These are phyloP conservation scores for Drosophila buzzatii DNA, from an alignment of 2,888 invertebrate genomes.

Conservation along the genomic window DNA sequence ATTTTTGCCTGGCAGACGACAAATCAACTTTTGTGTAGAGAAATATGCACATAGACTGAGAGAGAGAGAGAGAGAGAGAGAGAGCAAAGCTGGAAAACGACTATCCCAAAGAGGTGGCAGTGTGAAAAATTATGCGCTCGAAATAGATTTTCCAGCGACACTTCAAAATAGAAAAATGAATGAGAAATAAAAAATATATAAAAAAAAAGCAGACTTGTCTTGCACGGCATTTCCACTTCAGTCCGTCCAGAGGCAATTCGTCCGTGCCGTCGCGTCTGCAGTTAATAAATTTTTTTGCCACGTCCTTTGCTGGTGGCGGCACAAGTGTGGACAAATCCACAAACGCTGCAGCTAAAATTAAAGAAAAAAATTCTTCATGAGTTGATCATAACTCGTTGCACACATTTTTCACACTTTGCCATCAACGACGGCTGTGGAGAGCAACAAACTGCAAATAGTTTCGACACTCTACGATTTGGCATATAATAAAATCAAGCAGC, in stretches of 20 bases:
- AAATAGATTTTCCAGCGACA: constrained; percentile 75
- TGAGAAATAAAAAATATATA: not conserved
- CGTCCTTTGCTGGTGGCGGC: constrained; percentile 62
- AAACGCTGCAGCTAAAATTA: constrained; percentile 29
- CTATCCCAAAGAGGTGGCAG: constrained; percentile 65
- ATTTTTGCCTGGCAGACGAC: constrained; percentile 48
- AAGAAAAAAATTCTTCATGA: constrained; percentile 38
- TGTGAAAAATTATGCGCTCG: constrained; percentile 73
- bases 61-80: not conserved
- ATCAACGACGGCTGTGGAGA: constrained; percentile 17
- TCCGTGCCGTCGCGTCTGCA: constrained; percentile 62
- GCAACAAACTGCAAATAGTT: constrained; percentile 27
- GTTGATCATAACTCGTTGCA: constrained; percentile 54
- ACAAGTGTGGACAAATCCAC: constrained; percentile 55
- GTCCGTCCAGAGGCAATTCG: constrained; percentile 34
- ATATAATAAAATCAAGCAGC: constrained; percentile 23
- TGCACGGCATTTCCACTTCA: constrained; percentile 21
- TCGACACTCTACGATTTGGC: constrained; percentile 26
- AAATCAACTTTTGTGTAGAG: constrained; percentile 64
- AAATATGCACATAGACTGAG: constrained; percentile 43
- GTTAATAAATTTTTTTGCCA: constrained; percentile 70
- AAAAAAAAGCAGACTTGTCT: constrained; percentile 15
- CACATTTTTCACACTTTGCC: constrained; percentile 73
- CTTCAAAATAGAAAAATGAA: constrained; percentile 22
- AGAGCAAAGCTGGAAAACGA: constrained; percentile 1